Base-by-base conservation (phyloP, 2,113 vertebrate species). In the Cyprinus carpio region DNA sequence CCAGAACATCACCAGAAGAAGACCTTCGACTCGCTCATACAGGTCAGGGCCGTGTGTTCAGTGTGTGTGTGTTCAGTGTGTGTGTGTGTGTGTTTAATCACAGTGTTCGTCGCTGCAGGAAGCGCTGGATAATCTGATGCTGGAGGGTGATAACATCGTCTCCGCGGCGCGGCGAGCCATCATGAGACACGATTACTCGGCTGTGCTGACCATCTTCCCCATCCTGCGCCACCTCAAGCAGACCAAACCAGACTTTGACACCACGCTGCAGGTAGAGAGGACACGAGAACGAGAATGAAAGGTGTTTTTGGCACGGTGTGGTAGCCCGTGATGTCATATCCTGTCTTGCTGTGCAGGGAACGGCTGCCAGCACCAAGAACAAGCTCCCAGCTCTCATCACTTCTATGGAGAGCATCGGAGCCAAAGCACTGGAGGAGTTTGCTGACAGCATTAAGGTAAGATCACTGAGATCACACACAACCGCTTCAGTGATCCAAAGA, bases 1-100 rank as follows among this genome's bases (percentile, higher is more conserved):
- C 98, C 98, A 0, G 98, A 99, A 91, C 97, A 99, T 84, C 98
- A 99, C 90, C 98, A 99, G 95, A 99, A 99, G 91, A 99, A 97
- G 91, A 99, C 98, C 82, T 99, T 99, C 37, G 98, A 99, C 93
- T 99, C 98, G 4, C 95, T 99, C 88, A 99, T 99, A 60, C 98
- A 99, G 98, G 98, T 99, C 60, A 71, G 90, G 1, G n/a, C 8
- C 2, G 40, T 10, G 40, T 43, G 40, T 43, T 43, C 8, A 9
- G 40, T 40, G 7, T 43, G 40, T 43, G 37, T 40, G 31, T 34
- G 31, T 1, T 40, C 37, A 2, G 1, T 43, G 40, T 43, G 9
- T 43, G 40, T 43, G 40, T 37, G 37, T 76, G 29, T 81, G 54
- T 71, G 54, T 46, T 27, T 16, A 29, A 20, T 20, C 23, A 6